A percentile compares a stretch with the other conserved stretches of the same genome.
Conservation (phyloP, 2,797 vertebrate species). For the Ctenochaetus hawaiiensis region DNA sequence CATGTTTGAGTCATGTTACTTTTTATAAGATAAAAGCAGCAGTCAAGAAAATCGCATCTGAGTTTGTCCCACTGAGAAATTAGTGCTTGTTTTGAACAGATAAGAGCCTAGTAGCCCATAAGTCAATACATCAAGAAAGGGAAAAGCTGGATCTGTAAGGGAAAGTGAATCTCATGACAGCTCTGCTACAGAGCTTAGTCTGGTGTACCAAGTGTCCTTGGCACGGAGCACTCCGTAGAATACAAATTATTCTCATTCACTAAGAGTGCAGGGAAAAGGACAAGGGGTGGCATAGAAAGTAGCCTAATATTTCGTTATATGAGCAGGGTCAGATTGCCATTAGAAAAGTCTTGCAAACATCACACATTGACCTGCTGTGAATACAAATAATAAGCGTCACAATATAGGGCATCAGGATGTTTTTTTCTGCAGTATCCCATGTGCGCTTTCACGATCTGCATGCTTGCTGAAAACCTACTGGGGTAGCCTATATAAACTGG, state of each 20-base stretch:
- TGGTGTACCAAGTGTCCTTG: conserved; percentile 57
- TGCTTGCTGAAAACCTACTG: conserved; percentile 16
- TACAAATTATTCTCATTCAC: conserved; percentile 39
- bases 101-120: not conserved
- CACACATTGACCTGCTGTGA: not conserved
- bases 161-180: conserved; percentile 39
- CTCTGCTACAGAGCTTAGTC: conserved; percentile 35
- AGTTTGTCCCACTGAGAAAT: not conserved
- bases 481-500: conserved; percentile 45
- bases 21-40: not conserved
- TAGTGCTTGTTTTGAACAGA: not conserved
- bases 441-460: conserved; percentile 18
- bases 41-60: not conserved
- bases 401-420: not conserved
- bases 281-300: not conserved
- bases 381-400: not conserved
- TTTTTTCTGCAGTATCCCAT: conserved; percentile 20
- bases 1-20: conserved; percentile 24
- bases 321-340: not conserved
- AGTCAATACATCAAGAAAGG: conserved; percentile 8
- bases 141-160: conserved; percentile 5
- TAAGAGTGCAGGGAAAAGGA: not conserved
- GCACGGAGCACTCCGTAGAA: conserved; percentile 44
- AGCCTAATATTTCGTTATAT: not conserved
- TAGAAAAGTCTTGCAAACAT: not conserved